Evolutionary conservation across 2,888 invertebrate genomes (phyloP).

Genomic region (Sphaeridia pumilis): DNA sequence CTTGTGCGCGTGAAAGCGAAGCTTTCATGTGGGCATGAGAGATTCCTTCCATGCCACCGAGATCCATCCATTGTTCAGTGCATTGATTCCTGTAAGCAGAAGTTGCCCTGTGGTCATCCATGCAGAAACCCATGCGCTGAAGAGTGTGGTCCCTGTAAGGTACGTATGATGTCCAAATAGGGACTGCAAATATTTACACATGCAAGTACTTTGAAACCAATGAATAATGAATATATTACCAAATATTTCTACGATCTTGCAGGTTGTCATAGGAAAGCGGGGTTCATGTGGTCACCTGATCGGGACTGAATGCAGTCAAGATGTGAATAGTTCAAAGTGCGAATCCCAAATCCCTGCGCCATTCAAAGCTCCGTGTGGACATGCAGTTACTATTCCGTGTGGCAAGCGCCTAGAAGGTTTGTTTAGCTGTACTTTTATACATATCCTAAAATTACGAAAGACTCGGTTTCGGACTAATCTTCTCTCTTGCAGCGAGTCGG

Average conservation of each 20-base stretch:
- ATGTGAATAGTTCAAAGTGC: neutral
- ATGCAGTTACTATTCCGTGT: slow-evolving; percentile 19
- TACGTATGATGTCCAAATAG: too few relatives aligned
- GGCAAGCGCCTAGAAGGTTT: slow-evolving; percentile 9
- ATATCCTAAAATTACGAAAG: too few relatives aligned
- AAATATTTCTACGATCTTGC: neutral
- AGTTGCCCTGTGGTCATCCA: slow-evolving; percentile 5
- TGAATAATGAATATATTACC: neutral
- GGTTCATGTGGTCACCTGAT: slow-evolving; percentile 4
- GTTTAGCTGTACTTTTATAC: neutral
- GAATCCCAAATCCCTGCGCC: neutral
- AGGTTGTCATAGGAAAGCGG: slow-evolving; percentile 1
- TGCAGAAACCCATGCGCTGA: slow-evolving; percentile 15
- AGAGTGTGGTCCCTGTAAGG: slow-evolving; percentile 19
- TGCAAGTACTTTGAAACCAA: neutral
- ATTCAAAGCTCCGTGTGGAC: slow-evolving; percentile 14
- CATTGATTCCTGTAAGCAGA: slow-evolving; percentile 1
- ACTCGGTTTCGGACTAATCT: too few relatives aligned
- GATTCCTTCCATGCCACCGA: slow-evolving; percentile 19
- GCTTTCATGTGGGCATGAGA: slow-evolving; percentile 36
- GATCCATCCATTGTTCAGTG: neutral
- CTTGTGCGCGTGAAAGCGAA: slow-evolving; percentile 17
- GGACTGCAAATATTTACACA: neutral
- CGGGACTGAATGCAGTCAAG: slow-evolving; percentile 1
- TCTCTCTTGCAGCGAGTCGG: neutral